phyloP scores from a whole-genome alignment of 2,113 vertebrate species.

The Poeciliopsis turrubarensis region DNA sequence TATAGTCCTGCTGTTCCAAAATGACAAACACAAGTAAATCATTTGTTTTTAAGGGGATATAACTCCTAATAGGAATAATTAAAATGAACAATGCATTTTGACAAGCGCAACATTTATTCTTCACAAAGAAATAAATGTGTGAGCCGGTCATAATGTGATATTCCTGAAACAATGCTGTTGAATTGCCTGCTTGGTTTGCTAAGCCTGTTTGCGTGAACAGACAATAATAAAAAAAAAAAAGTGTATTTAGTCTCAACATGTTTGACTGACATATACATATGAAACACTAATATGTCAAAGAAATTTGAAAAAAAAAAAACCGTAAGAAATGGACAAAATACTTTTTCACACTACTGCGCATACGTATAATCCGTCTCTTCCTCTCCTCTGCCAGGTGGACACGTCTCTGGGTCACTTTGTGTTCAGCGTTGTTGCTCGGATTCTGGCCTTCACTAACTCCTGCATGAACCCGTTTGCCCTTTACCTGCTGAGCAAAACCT shows the following conservation, averaged over 20 bases:
- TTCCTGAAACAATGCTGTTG: neutral
- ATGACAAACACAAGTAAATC: too few species aligned
- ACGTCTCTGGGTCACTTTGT: constrained; percentile 90
- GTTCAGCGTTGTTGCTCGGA: constrained; percentile 88
- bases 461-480: constrained; percentile 96
- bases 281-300: neutral
- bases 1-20: neutral
- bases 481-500: constrained; percentile 93
- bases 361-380: neutral
- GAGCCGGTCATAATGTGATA: neutral
- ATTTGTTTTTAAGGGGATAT: too few species aligned
- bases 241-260: neutral
- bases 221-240: neutral
- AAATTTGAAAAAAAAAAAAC: neutral
- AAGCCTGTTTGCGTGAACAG: neutral
- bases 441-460: constrained; percentile 95
- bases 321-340: neutral
- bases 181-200: neutral
- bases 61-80: neutral
- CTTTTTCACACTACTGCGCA: neutral
- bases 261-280: neutral
- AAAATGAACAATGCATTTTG: neutral
- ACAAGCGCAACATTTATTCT: too few species aligned
- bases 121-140: neutral
- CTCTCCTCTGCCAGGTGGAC: constrained; percentile 82